A percentile compares a stretch with the other conserved stretches of the same genome.
Conservation (phyloP, 1,140 invertebrate species). For the Achatina immaculata region DNA sequence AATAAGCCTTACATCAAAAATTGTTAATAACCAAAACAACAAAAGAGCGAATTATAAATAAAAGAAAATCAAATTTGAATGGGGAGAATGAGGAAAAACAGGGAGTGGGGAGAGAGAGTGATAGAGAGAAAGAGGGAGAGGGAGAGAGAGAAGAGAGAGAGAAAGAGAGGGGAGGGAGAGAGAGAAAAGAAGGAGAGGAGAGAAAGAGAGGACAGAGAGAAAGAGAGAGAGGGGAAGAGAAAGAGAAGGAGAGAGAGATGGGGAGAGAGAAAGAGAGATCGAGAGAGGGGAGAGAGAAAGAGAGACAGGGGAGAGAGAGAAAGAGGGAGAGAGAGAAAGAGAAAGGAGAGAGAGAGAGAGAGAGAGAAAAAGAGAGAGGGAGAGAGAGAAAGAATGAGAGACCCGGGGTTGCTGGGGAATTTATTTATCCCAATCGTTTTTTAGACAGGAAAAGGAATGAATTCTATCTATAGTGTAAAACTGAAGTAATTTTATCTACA, state of each 20-base stretch:
- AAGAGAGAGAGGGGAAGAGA: neutral
- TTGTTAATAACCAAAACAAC: too few species aligned
- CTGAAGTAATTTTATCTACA: too few species aligned
- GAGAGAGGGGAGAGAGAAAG: neutral
- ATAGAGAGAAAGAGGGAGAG: neutral
- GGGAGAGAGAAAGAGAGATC: neutral
- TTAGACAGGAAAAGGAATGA: too few species aligned
- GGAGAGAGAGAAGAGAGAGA: neutral
- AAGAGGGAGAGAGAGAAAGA: neutral
- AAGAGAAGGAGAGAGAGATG: neutral
- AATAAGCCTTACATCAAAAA: too few species aligned
- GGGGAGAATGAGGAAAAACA: neutral
- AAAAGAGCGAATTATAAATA: too few species aligned
- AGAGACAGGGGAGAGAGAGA: neutral
- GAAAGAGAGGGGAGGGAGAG: neutral
- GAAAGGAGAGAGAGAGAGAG: slow-evolving; percentile 18
- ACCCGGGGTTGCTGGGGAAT: too few species aligned
- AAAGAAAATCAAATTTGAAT: too few species aligned
- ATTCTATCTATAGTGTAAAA: too few species aligned
- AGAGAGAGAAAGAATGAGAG: too few species aligned
- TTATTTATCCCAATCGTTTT: too few species aligned
- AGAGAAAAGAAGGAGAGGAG: neutral
- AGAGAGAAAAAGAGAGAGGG: slow-evolving; percentile 9
- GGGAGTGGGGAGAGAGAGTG: neutral
- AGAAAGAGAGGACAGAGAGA: too few species aligned